phyloP scores from a whole-genome alignment of 2,113 vertebrate genomes.

The Grantiella picta region DNA sequence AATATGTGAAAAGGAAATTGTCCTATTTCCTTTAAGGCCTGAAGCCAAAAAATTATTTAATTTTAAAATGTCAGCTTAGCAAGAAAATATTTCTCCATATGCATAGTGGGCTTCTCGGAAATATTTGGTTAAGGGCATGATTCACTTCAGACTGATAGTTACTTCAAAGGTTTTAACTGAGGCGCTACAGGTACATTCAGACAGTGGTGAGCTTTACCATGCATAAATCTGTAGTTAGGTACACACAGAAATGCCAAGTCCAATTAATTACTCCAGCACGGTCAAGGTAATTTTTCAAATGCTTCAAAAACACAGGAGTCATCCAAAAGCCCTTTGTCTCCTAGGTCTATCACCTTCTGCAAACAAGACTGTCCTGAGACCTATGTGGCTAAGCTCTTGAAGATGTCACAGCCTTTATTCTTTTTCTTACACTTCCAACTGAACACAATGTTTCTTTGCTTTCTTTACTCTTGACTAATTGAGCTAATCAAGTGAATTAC shows the following conservation, averaged over 20 bases:
- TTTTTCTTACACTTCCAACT: background rate
- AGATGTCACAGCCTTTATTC: background rate
- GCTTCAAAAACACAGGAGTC: background rate
- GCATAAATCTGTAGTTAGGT: slow-evolving; percentile 18
- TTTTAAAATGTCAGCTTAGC: slow-evolving; percentile 24
- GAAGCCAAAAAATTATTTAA: background rate
- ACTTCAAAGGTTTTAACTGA: slow-evolving; percentile 37
- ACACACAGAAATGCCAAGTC: background rate
- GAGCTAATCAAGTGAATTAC: background rate
- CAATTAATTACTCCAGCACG: background rate
- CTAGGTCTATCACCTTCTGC: background rate
- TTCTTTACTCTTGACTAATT: background rate
- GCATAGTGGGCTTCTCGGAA: slow-evolving; percentile 5
- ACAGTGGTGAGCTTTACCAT: slow-evolving; percentile 1
- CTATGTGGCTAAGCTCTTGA: background rate
- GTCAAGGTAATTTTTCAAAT: background rate
- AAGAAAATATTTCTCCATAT: slow-evolving; percentile 4
- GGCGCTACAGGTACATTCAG: slow-evolving; percentile 37
- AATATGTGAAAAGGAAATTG: background rate
- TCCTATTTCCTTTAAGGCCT: slow-evolving; percentile 7
- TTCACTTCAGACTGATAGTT: slow-evolving; percentile 11
- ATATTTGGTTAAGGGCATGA: slow-evolving; percentile 38
- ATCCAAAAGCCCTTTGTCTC: background rate
- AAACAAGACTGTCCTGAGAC: background rate
- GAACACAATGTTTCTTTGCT: background rate